Percentiles rank a stretch among this genome's conserved stretches.
Conservation (phyloP, 2,113 vertebrate species). For the Nyctibius bracteatus region DNA sequence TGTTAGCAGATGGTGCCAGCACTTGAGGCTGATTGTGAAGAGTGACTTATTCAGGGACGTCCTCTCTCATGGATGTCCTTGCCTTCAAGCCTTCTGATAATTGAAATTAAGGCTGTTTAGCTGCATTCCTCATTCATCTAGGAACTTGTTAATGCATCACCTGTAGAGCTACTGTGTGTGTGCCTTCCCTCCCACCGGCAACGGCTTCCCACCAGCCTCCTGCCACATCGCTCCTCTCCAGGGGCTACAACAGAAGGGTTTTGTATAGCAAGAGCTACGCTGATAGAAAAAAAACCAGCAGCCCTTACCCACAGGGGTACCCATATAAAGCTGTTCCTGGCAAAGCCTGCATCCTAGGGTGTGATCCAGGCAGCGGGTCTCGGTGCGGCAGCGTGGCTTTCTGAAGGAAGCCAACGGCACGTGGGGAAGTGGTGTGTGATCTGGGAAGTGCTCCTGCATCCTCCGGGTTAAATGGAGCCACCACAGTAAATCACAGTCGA, state of each 20-base stretch:
- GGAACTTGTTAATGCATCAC: not conserved
- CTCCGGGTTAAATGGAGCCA: not conserved
- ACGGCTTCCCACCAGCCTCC: not conserved
- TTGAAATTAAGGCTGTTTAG: not conserved
- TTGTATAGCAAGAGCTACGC: not conserved
- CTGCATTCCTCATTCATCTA: not conserved
- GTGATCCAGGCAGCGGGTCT: not conserved
- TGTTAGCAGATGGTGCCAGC: not conserved
- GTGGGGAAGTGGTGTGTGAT: not conserved
- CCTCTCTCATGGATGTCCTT: not conserved
- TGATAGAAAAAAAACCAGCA: not conserved
- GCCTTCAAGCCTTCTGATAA: not conserved
- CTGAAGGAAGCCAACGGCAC: not conserved
- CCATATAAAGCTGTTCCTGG: not conserved
- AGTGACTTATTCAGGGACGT: not conserved
- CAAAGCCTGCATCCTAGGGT: not conserved
- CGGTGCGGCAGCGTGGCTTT: not conserved
- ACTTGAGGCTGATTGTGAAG: not conserved
- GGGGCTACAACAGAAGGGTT: not conserved
- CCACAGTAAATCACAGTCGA: conserved; percentile 5
- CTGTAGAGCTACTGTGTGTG: not conserved
- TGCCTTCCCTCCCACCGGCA: not conserved
- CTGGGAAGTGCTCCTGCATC: not conserved
- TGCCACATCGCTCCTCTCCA: fast-evolving
- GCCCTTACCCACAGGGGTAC: not conserved